Evolutionary conservation across 2,888 invertebrate genomes (phyloP).

Genomic region (Lutraria lutraria): DNA sequence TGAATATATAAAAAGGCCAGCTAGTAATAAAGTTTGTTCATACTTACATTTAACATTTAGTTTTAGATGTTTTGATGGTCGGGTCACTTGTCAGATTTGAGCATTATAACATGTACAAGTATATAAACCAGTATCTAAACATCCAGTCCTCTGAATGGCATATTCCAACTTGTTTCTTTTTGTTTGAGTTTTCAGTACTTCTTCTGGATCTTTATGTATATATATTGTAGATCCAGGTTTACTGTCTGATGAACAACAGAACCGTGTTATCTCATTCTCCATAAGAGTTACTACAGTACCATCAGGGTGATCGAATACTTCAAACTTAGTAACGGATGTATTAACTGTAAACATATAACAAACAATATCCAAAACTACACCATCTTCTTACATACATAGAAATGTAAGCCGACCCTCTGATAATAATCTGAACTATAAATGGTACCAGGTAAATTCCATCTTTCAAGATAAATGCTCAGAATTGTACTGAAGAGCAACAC

Average conservation of each 20-base stretch:
- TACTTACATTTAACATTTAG: too few relatives aligned
- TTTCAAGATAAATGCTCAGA: too few relatives aligned
- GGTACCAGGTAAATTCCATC: too few relatives aligned
- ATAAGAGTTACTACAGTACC: background rate
- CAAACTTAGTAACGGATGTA: background rate
- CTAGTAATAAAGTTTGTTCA: background rate
- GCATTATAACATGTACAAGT: background rate
- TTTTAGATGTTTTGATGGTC: background rate
- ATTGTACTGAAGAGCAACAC: too few relatives aligned
- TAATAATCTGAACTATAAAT: too few relatives aligned
- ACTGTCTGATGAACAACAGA: too few relatives aligned
- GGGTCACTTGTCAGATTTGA: background rate
- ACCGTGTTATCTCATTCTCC: background rate
- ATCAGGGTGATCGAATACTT: background rate
- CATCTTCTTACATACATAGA: too few relatives aligned
- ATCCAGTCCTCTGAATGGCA: background rate
- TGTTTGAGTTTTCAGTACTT: background rate
- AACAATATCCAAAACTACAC: too few relatives aligned
- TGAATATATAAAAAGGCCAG: too few relatives aligned
- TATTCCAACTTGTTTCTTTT: background rate
- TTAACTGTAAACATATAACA: too few relatives aligned
- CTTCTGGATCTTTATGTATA: background rate
- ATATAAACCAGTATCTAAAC: background rate
- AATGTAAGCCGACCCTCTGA: too few relatives aligned
- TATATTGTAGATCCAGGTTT: too few relatives aligned